These are phyloP conservation scores for Hoplias malabaricus DNA, from an alignment of 2,113 vertebrate species.

Conservation along the genomic window DNA sequence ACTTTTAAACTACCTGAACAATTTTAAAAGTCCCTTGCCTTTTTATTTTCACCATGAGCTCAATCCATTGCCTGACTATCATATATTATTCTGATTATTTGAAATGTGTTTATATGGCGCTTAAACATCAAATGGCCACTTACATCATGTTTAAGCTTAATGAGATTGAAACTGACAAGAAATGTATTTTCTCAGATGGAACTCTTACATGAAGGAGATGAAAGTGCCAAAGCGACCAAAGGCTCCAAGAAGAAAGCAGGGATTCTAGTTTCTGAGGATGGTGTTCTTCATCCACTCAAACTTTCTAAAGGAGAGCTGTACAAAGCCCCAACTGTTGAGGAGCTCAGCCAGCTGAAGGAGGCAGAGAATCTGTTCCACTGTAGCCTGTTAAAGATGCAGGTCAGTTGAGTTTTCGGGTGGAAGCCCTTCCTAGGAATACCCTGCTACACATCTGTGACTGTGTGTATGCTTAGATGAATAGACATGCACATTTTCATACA, in stretches of 20 bases:
- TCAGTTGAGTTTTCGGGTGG: conserved; percentile 48
- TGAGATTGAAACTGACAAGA: no score
- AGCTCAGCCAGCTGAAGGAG: conserved; percentile 88
- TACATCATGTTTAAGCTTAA: no score
- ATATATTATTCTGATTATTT: neutral
- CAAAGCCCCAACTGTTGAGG: conserved; percentile 87
- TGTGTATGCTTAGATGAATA: neutral
- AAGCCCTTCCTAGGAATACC: neutral
- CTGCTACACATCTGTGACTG: neutral
- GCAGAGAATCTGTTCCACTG: conserved; percentile 91
- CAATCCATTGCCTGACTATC: neutral
- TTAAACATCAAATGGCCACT: no score
- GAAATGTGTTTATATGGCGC: no score
- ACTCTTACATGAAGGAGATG: conserved; percentile 40
- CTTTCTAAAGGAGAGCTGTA: conserved; percentile 83
- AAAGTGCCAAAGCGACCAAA: conserved; percentile 54
- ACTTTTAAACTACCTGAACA: no score
- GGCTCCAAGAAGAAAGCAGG: conserved; percentile 52
- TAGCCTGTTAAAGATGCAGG: conserved; percentile 91
- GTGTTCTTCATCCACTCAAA: conserved; percentile 75
- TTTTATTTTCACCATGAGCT: neutral
- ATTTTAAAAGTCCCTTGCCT: no score
- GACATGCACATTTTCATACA: neutral
- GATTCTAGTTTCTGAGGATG: conserved; percentile 20
- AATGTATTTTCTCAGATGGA: conserved; percentile 58